Conservation (phyloP, 2,113 vertebrate genomes). For the Siniperca knerii region DNA sequence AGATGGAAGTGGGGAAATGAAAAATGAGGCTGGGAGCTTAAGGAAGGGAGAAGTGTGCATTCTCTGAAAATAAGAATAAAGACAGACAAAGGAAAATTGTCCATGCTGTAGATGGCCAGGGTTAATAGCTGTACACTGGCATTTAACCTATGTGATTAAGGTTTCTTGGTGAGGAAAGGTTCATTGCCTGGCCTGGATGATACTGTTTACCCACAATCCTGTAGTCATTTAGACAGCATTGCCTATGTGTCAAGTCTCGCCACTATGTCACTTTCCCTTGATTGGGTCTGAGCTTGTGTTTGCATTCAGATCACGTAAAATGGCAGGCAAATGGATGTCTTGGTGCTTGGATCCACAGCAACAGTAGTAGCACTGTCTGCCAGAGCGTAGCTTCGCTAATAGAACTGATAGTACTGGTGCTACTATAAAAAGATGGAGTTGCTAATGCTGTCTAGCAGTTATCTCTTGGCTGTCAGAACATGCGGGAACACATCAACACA, state of each 20-base stretch:
- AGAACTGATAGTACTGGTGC: not conserved
- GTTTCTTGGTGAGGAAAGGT: constrained; percentile 9
- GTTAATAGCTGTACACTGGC: constrained; percentile 33
- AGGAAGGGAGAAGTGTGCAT: not conserved
- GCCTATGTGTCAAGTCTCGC: constrained; percentile 27
- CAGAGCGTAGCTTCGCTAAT: constrained; percentile 27
- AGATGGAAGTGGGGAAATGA: constrained; percentile 30
- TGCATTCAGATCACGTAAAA: constrained; percentile 46
- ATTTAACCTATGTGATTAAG: constrained; percentile 42
- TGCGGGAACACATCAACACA: constrained; percentile 32
- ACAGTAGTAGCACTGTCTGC: not conserved
- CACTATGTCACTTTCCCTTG: constrained; percentile 1
- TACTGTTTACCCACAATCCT: constrained; percentile 53
- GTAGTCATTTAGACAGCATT: constrained; percentile 20
- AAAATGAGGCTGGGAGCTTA: constrained; percentile 14
- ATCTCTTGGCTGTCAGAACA: constrained; percentile 42
- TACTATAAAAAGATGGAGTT: constrained; percentile 59
- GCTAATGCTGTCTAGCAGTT: constrained; percentile 58
- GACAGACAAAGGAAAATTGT: not conserved
- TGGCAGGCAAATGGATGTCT: constrained; percentile 5
- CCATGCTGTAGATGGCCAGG: not conserved
- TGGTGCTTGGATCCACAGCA: not conserved
- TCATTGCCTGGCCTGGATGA: constrained; percentile 22
- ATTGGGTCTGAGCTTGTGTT: constrained; percentile 31
- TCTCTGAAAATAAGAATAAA: constrained; percentile 13